phyloP scores from a whole-genome alignment of 2,888 invertebrate species.

The Sarcophaga variegata region DNA sequence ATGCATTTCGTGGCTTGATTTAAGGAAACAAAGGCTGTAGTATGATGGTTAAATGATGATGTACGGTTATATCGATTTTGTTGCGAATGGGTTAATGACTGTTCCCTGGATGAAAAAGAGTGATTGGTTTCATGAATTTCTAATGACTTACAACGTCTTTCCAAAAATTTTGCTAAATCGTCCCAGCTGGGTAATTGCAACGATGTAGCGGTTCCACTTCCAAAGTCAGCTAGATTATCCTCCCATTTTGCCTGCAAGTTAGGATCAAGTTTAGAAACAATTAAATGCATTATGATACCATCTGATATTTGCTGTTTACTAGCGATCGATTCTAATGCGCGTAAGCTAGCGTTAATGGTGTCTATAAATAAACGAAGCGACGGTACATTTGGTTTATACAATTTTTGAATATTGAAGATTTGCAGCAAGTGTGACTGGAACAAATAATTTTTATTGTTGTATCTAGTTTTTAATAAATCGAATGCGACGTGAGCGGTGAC shows the following conservation, averaged over 20 bases:
- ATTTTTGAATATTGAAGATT: constrained; percentile 41
- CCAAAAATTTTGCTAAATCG: constrained; percentile 19
- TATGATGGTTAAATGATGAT: not conserved
- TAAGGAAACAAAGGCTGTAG: constrained; percentile 1
- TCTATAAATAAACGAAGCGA: constrained; percentile 52
- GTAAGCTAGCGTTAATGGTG: constrained; percentile 51
- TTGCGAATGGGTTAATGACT: no score
- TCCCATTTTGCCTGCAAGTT: constrained; percentile 60
- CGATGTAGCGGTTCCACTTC: not conserved
- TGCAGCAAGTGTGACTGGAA: constrained; percentile 35
- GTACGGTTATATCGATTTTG: no score
- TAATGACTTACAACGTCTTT: constrained; percentile 33
- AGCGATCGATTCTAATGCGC: constrained; percentile 61
- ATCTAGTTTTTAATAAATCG: constrained; percentile 27
- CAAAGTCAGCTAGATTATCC: constrained; percentile 34
- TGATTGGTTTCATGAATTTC: constrained; percentile 19
- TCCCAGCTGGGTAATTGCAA: constrained; percentile 20
- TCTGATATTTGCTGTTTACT: constrained; percentile 55
- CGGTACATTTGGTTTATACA: constrained; percentile 44
- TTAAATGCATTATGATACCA: constrained; percentile 50
- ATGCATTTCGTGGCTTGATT: constrained; percentile 15
- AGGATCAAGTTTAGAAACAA: constrained; percentile 51
- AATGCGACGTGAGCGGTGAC: constrained; percentile 55
- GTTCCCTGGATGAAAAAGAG: no score
- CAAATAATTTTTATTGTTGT: constrained; percentile 20